Evolutionary conservation across 37 sponge, comb jelly and placozoan genomes (phyloP).

Genomic region (Tethya wilhelma): DNA sequence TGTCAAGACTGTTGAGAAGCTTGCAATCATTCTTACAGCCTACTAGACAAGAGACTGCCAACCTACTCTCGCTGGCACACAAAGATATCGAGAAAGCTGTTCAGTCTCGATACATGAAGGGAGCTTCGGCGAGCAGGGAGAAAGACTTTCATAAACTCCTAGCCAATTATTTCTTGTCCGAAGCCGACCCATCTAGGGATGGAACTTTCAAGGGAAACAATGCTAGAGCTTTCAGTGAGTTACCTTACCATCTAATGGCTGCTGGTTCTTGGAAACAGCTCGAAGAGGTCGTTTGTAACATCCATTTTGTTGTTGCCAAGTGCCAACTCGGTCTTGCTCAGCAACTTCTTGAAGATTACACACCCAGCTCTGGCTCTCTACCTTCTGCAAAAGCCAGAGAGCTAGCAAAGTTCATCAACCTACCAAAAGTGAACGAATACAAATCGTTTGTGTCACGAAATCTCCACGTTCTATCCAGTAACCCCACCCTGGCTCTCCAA

Average conservation of each 20-base stretch:
- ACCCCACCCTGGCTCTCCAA: slow-evolving; percentile 82
- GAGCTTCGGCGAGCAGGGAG: slow-evolving; percentile 61
- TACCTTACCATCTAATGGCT: slow-evolving; percentile 81
- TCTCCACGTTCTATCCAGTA: slow-evolving; percentile 68
- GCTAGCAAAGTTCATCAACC: slow-evolving; percentile 50
- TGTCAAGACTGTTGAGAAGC: slow-evolving; percentile 70
- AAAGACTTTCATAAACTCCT: slow-evolving; percentile 61
- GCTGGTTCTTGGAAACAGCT: slow-evolving; percentile 75
- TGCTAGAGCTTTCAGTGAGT: slow-evolving; percentile 82
- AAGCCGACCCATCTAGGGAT: slow-evolving; percentile 78
- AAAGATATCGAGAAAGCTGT: slow-evolving; percentile 85
- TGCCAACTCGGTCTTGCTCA: slow-evolving; percentile 75
- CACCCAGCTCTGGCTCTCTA: slow-evolving; percentile 36
- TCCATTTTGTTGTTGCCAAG: slow-evolving; percentile 79
- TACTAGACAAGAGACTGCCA: slow-evolving; percentile 45
- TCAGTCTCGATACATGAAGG: slow-evolving; percentile 67
- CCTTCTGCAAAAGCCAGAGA: slow-evolving; percentile 57
- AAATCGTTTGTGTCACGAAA: slow-evolving; percentile 86
- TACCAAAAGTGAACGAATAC: slow-evolving; percentile 62
- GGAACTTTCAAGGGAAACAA: slow-evolving; percentile 68
- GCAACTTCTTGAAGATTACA: slow-evolving; percentile 85
- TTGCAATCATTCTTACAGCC: slow-evolving; percentile 82
- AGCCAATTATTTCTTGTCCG: slow-evolving; percentile 61
- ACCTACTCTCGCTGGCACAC: slow-evolving; percentile 67
- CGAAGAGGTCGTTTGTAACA: slow-evolving; percentile 67